Evolutionary conservation across 2,888 invertebrate genomes (phyloP), one percentile per base, ranked within the genome.

Genomic region (Steinernema scapterisci): DNA sequence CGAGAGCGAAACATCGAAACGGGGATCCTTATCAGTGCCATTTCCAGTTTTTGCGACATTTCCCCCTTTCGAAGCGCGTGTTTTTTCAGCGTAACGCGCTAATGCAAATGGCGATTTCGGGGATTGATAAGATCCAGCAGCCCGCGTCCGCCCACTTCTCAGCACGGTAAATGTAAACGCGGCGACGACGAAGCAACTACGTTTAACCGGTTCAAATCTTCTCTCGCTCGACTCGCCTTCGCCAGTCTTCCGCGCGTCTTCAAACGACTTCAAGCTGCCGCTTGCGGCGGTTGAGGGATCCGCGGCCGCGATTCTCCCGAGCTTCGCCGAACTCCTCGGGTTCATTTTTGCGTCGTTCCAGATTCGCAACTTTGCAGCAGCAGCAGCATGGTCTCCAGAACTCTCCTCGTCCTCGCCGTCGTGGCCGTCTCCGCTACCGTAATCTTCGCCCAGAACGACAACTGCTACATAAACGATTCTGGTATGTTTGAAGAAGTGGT

Each of bases 401-500:
- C 63, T 9, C 63, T 63, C 31, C 38, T 38, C 38, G 38, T 38
- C 38, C 38, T 38, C 38, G 38, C 38, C 38, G 38, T 9, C 9
- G 38, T 38, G 38, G 38, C 38, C 38, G 63, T 38, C 16, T 27
- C 73, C 73, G 76, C 75, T 73, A 74, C 75, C 75, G 73, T 77
- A 73, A 79, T 77, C 25, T 77, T 78, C n/a, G 81, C 81, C n/a
- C 76, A 76, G 45, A 71, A 75, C 75, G 83, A 83, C 75, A 81
- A 79, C 73, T 84, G 84, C 75, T 84, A 84, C 79, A 84, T 84
- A 79, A 84, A 84, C 78, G 83, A 83, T 79, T 79, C 79, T 73
- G 84, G 84, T 84, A 63, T 76, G 83, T 73, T 38, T 38, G 38
- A 38, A 9, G n/a, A n/a, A n/a, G n/a, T n/a, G n/a, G n/a, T n/a